phyloP scores from a whole-genome alignment of 2,113 vertebrate genomes.

The Pyrgilauda ruficollis region DNA sequence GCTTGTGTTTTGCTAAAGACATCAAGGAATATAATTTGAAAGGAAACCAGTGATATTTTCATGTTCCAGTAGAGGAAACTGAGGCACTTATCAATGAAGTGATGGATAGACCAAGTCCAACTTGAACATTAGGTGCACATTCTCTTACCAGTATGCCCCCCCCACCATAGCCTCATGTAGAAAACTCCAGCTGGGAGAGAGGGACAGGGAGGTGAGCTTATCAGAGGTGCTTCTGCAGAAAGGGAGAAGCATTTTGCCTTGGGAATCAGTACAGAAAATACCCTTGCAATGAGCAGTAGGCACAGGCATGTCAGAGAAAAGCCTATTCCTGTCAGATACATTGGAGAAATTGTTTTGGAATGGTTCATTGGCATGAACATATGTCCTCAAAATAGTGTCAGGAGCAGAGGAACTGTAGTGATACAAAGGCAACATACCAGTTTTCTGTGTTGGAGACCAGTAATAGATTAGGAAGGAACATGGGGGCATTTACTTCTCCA shows the following conservation, averaged over 20 bases:
- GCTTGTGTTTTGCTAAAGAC: neutral
- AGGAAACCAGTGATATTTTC: neutral
- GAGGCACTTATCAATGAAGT: neutral
- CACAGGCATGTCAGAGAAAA: neutral
- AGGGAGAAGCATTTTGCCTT: neutral
- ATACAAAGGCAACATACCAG: fast-evolving
- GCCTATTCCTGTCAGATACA: neutral
- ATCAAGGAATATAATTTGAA: neutral
- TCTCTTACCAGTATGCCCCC: neutral
- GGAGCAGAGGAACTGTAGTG: neutral
- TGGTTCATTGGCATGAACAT: neutral
- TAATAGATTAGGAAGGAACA: neutral
- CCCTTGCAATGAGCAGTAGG: neutral
- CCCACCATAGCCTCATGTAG: fast-evolving
- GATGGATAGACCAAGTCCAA: neutral
- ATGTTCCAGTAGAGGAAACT: neutral
- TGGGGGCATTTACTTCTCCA: neutral
- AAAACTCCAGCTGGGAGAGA: neutral
- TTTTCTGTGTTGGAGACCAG: neutral
- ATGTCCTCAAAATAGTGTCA: neutral
- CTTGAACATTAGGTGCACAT: neutral
- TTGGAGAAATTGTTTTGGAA: neutral
- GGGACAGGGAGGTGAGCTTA: neutral
- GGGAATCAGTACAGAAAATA: neutral
- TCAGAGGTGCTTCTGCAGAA: neutral